These are phyloP conservation scores for Brachyistius frenatus DNA, from an alignment of 2,113 vertebrate genomes.

Conservation along the genomic window DNA sequence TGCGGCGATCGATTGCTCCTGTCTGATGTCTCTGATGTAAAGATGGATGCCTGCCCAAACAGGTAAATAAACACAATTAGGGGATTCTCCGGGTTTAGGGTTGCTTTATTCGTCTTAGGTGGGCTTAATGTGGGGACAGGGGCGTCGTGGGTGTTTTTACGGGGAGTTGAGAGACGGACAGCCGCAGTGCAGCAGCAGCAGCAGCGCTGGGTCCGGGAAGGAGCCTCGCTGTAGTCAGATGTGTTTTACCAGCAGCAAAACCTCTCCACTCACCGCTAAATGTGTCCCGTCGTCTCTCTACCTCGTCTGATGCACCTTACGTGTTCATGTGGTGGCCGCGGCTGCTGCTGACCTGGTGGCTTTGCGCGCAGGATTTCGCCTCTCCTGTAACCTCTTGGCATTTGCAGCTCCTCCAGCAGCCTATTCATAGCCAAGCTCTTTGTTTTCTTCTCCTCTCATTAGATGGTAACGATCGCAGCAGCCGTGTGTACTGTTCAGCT, in stretches of 20 bases:
- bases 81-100: conserved; percentile 1
- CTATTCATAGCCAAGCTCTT: conserved; percentile 71
- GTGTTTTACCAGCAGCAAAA: neutral
- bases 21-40: conserved; percentile 78
- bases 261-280: too few relatives aligned
- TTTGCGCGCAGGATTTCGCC: neutral
- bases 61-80: conserved; percentile 81
- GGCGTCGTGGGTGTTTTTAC: neutral
- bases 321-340: neutral
- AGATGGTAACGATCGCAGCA: neutral
- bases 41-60: conserved; percentile 81
- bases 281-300: too few relatives aligned
- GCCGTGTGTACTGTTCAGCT: neutral
- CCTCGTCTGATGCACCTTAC: too few relatives aligned
- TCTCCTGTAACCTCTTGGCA: conserved; percentile 35
- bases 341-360: conserved; percentile 3
- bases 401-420: conserved; percentile 42
- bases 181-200: conserved; percentile 75
- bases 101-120: neutral
- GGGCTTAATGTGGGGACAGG: fast-evolving
- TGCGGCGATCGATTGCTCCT: conserved; percentile 79
- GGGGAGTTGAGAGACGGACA: conserved; percentile 17
- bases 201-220: conserved; percentile 34
- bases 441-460: conserved; percentile 64
- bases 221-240: conserved; percentile 44